Evolutionary conservation across 2,113 vertebrate species (phyloP), one percentile per base, ranked within the genome.

Genomic region (Zosterops japonicus): DNA sequence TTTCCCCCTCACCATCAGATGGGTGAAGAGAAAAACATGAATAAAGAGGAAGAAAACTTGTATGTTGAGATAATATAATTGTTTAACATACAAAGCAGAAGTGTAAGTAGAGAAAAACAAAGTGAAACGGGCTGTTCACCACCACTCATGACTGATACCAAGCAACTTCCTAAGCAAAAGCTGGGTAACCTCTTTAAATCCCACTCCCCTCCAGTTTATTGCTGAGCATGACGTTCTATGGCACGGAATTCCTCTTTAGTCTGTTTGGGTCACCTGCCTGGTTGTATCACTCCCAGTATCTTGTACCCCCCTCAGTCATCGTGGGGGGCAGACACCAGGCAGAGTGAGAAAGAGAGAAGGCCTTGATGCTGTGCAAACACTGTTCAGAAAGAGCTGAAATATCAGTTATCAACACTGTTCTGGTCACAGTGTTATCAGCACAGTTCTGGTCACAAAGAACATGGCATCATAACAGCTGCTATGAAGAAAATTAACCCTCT

Each of bases 1-100:
- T 6, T 11, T 16, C 19, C 5, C 4, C 6, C 21, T 1, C 1
- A 1, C 19, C 8, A n/a, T 10, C 1, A 1, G 5, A 75, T 1
- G 0, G 8, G 14, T 29, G 5, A 86, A 84, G 35, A 72, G 5
- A 46, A 74, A 77, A 75, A 25, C 35, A 50, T 1, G 3, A 87
- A 39, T 9, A 46, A 70, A 94, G n/a, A 42, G 64, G 15, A 87
- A 65, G 23, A 23, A 68, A 94, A 87, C 6, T 19, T 27, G 5
- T 5, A 61, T 25, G 24, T 13, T 2, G 0, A 42, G 18, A 57
- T 14, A 80, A 68, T n/a, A 17, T 72, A 80, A 53, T 5, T 65
- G n/a, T 83, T 91, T 50, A 86, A 61, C 25, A 57, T 31, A 68
- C 16, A 47, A 82, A 90, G 27, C 15, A 90, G 41, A 89, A 65